Evolutionary conservation across 2,113 vertebrate genomes (phyloP).

Genomic region (Lates calcarifer): DNA sequence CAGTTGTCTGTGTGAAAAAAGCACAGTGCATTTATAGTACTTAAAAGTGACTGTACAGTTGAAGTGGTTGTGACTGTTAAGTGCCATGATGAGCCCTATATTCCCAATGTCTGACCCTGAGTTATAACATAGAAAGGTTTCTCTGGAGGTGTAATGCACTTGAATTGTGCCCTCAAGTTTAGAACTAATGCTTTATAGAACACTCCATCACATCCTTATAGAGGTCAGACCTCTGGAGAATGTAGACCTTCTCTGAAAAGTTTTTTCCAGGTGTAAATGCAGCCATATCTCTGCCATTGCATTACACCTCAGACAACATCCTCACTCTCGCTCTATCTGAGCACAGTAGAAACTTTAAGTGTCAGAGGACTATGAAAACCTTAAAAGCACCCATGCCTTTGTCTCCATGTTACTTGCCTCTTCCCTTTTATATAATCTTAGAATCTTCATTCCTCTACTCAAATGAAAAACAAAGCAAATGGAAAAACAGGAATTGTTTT

Average conservation of each 20-base stretch:
- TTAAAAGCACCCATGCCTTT: slow-evolving; percentile 59
- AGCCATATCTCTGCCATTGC: slow-evolving; percentile 60
- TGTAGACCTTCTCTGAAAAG: slow-evolving; percentile 37
- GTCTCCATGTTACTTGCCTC: slow-evolving; percentile 36
- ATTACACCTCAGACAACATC: slow-evolving; percentile 55
- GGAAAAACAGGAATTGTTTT: slow-evolving; percentile 4
- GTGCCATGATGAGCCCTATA: slow-evolving; percentile 24
- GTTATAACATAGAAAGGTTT: slow-evolving; percentile 39
- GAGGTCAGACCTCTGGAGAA: slow-evolving; percentile 47
- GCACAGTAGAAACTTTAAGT: slow-evolving; percentile 50
- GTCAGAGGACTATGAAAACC: slow-evolving; percentile 55
- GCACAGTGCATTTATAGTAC: not conserved
- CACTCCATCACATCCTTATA: slow-evolving; percentile 42
- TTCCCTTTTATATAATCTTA: slow-evolving; percentile 40
- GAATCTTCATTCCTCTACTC: slow-evolving; percentile 17
- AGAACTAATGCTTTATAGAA: slow-evolving; percentile 56
- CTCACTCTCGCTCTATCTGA: slow-evolving; percentile 47
- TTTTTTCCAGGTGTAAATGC: slow-evolving; percentile 64
- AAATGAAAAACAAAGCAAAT: slow-evolving; percentile 24
- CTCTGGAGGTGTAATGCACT: slow-evolving; percentile 47
- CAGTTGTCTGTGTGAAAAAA: not conserved
- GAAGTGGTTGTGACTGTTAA: slow-evolving; percentile 38
- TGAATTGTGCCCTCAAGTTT: slow-evolving; percentile 52
- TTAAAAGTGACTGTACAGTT: not conserved
- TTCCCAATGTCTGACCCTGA: slow-evolving; percentile 15